These are phyloP conservation scores for Acleris emargana DNA, from an alignment of 2,888 invertebrate genomes.

Conservation along the genomic window DNA sequence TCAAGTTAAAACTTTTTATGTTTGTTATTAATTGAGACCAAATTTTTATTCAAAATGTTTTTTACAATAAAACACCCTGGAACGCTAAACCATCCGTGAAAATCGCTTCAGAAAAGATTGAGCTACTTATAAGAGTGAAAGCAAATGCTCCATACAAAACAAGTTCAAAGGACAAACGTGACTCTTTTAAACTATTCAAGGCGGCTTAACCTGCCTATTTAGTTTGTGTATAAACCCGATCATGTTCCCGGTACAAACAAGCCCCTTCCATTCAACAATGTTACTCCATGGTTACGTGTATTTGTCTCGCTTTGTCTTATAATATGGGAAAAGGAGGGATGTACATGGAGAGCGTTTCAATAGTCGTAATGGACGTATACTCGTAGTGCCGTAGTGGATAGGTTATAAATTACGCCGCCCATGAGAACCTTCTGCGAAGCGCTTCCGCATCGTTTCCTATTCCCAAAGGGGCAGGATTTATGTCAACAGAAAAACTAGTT, in stretches of 20 bases:
- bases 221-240: conserved; percentile 35
- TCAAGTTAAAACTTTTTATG: too few relatives aligned
- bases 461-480: conserved; percentile 66
- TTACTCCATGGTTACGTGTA: not conserved
- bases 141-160: conserved; percentile 13
- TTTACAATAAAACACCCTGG: too few relatives aligned
- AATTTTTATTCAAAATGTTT: too few relatives aligned
- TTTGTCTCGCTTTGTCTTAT: conserved; percentile 9
- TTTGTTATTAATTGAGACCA: too few relatives aligned
- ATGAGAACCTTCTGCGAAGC: conserved; percentile 64
- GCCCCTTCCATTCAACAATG: not conserved
- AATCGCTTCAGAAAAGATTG: too few relatives aligned
- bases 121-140: conserved; percentile 17
- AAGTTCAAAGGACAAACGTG: conserved; percentile 25
- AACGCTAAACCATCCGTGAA: too few relatives aligned
- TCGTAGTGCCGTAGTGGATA: conserved; percentile 42
- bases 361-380: conserved; percentile 18
- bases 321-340: not conserved
- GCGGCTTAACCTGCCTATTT: conserved; percentile 31
- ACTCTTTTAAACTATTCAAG: conserved; percentile 34
- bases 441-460: conserved; percentile 62
- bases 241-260: conserved; percentile 16
- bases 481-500: conserved; percentile 72
- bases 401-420: conserved; percentile 67
- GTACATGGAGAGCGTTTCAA: not conserved